These are phyloP conservation scores for Matsumurasca onukii DNA, from an alignment of 1,140 invertebrate species.

Conservation along the genomic window DNA sequence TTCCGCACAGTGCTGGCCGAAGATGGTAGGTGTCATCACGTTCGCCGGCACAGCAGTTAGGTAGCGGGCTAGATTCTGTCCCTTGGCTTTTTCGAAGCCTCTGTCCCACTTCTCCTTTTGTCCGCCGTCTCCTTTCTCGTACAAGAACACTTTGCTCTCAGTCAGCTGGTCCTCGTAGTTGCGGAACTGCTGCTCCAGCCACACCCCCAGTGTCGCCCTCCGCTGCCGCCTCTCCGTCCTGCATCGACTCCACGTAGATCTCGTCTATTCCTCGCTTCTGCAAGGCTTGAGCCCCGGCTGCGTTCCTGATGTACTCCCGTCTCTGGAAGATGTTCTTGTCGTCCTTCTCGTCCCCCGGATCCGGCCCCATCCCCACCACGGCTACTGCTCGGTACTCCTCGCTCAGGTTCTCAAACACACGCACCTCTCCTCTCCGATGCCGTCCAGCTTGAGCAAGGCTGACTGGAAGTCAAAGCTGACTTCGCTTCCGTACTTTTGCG, in stretches of 20 bases:
- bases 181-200: slow-evolving; percentile 68
- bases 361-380: slow-evolving; percentile 52
- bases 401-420: slow-evolving; percentile 18
- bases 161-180: slow-evolving; percentile 54
- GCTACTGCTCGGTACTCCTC: slow-evolving; percentile 44
- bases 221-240: slow-evolving; percentile 70
- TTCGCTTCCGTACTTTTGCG: slow-evolving; percentile 27
- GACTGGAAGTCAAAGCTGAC: slow-evolving; percentile 29
- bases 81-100: too few species aligned
- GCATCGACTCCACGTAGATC: slow-evolving; percentile 67
- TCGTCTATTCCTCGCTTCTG: slow-evolving; percentile 42
- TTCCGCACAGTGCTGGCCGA: too few species aligned
- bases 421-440: slow-evolving; percentile 18
- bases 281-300: slow-evolving; percentile 52
- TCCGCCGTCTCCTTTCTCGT: slow-evolving; percentile 39
- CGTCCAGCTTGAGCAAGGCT: slow-evolving; percentile 21
- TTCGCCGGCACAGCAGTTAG: too few species aligned
- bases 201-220: slow-evolving; percentile 66
- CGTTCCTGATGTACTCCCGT: slow-evolving; percentile 50
- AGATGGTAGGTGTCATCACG: slow-evolving; percentile 79
- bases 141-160: slow-evolving; percentile 45
- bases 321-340: slow-evolving; percentile 51
- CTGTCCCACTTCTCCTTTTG: too few species aligned
- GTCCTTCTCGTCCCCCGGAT: slow-evolving; percentile 45
- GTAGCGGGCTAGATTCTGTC: too few species aligned